Evolutionary conservation across 2,113 vertebrate genomes (phyloP).

Genomic region (Theristicus caerulescens): DNA sequence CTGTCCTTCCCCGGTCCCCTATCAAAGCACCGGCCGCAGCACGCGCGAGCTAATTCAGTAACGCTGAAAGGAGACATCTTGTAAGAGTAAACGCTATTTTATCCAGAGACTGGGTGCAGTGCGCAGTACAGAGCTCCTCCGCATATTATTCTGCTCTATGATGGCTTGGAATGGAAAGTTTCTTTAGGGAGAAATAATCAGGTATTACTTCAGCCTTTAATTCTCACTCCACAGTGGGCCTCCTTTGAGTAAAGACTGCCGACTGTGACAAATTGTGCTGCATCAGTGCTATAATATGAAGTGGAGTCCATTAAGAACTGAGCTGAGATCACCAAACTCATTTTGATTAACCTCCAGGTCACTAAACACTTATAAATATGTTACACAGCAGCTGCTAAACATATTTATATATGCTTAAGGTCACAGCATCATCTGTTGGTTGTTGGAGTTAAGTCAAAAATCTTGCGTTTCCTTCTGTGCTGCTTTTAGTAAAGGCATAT

Average conservation of each 20-base stretch:
- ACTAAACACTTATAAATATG: constrained; percentile 48
- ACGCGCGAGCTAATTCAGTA: neutral
- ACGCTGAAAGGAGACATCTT: neutral
- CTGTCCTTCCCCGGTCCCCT: neutral
- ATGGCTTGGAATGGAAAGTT: constrained; percentile 25
- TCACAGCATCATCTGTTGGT: constrained; percentile 46
- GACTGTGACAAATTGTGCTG: constrained; percentile 69
- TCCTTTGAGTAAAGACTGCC: constrained; percentile 34
- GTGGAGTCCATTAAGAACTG: constrained; percentile 43
- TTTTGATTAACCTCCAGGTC: constrained; percentile 59
- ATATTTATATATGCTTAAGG: constrained; percentile 52
- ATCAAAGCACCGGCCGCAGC: neutral
- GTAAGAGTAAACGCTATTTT: neutral
- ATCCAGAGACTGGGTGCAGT: neutral
- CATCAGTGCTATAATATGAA: constrained; percentile 30
- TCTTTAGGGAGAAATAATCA: constrained; percentile 34
- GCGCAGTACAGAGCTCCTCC: neutral
- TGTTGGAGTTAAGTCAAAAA: constrained; percentile 44
- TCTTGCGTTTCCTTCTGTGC: constrained; percentile 57
- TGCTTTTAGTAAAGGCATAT: constrained; percentile 39
- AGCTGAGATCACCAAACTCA: constrained; percentile 41
- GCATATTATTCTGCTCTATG: neutral
- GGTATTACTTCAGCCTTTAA: constrained; percentile 48
- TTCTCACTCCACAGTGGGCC: constrained; percentile 24
- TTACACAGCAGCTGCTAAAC: constrained; percentile 46